Evolutionary conservation across 2,113 vertebrate genomes (phyloP).

Genomic region (Cebus imitator): DNA sequence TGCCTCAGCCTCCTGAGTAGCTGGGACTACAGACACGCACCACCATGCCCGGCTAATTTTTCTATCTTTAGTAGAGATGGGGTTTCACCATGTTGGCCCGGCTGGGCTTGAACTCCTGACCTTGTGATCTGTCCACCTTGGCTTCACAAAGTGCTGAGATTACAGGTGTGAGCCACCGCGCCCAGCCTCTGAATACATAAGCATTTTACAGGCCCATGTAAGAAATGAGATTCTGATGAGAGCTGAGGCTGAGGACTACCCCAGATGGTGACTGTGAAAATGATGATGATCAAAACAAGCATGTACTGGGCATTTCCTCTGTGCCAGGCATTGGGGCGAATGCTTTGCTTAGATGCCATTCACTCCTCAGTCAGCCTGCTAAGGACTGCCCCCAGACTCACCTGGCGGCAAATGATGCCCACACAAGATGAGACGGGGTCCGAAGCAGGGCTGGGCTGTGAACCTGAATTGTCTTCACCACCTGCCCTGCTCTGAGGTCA

Average conservation of each 20-base stretch:
- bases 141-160: too few relatives aligned
- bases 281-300: neutral
- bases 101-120: too few relatives aligned
- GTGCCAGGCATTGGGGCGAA: neutral
- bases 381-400: neutral
- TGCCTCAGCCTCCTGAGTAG: too few relatives aligned
- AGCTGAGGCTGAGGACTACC: neutral
- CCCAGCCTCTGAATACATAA: neutral
- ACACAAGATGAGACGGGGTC: neutral
- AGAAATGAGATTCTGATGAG: neutral
- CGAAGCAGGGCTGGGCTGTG: neutral
- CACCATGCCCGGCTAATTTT: too few relatives aligned
- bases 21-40: too few relatives aligned
- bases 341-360: neutral
- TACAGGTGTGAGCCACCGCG: too few relatives aligned
- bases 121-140: too few relatives aligned
- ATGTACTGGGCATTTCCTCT: rapidly evolving
- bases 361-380: neutral
- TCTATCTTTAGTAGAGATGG: too few relatives aligned
- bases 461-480: neutral
- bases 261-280: neutral
- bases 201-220: neutral
- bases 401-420: neutral
- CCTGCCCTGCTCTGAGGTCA: neutral
- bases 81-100: too few relatives aligned